Evolutionary conservation across 2,113 vertebrate genomes (phyloP).

Genomic region (Rhynchomys soricoides): DNA sequence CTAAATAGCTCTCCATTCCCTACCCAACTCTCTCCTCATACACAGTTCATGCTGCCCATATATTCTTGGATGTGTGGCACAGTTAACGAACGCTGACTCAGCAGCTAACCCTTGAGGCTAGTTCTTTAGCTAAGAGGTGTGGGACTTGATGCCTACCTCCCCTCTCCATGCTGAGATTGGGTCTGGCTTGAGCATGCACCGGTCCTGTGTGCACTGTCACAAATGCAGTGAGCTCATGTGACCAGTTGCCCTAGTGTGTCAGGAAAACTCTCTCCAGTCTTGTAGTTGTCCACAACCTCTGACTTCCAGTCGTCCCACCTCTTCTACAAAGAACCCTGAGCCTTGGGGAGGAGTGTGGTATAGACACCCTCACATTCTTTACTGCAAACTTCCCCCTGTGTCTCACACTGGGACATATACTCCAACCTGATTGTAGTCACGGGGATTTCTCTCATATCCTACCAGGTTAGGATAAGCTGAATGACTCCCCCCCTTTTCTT

Average conservation of each 20-base stretch:
- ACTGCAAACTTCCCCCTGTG: background rate
- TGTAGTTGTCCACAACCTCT: background rate
- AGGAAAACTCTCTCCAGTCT: too few relatives aligned
- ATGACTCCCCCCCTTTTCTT: background rate
- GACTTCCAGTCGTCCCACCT: background rate
- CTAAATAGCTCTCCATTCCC: background rate
- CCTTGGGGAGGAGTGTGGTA: background rate
- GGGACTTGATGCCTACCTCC: background rate
- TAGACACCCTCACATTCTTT: background rate
- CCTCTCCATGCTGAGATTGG: background rate
- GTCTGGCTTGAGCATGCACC: background rate
- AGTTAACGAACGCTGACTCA: background rate
- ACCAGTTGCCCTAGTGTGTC: background rate
- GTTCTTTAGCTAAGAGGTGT: background rate
- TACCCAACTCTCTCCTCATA: background rate
- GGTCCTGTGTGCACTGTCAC: background rate
- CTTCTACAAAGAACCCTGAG: background rate
- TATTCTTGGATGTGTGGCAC: background rate
- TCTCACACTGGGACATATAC: conserved; percentile 11
- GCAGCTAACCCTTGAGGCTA: too few relatives aligned
- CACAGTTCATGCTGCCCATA: background rate
- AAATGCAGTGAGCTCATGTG: background rate
- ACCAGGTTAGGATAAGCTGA: background rate
- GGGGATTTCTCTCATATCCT: background rate
- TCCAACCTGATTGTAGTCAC: background rate